phyloP scores from a whole-genome alignment of 2,888 invertebrate species.

The Sepioteuthis lessoniana region DNA sequence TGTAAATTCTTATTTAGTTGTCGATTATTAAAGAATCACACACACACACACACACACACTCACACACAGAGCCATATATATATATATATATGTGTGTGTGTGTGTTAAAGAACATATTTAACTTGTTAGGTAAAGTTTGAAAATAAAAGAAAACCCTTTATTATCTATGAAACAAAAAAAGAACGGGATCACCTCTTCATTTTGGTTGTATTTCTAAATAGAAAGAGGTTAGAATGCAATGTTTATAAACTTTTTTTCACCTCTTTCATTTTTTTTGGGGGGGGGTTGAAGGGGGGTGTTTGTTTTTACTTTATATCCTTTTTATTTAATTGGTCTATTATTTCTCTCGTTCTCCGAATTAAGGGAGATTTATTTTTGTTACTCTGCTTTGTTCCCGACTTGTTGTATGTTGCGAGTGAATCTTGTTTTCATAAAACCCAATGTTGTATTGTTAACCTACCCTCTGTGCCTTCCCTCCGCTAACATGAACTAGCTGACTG shows the following conservation, averaged over 20 bases:
- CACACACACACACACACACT: neutral
- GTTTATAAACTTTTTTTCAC: neutral
- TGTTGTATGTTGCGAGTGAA: constrained; percentile 23
- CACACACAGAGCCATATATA: too few species aligned
- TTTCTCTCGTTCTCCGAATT: neutral
- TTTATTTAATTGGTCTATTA: neutral
- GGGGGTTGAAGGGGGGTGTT: too few species aligned
- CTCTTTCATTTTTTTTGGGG: too few species aligned
- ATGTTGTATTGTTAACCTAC: constrained; percentile 10
- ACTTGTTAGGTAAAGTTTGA: neutral
- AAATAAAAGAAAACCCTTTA: neutral
- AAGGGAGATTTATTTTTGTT: constrained; percentile 23
- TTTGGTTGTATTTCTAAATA: neutral
- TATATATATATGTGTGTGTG: too few species aligned
- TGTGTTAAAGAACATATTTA: neutral
- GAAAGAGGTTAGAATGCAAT: neutral
- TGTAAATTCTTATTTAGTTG: too few species aligned
- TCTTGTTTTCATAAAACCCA: constrained; percentile 18
- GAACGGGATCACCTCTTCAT: constrained; percentile 2
- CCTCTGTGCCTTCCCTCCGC: constrained; percentile 15
- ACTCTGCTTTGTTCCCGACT: neutral
- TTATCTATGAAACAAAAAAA: neutral
- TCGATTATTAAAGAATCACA: neutral
- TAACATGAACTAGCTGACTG: constrained; percentile 6
- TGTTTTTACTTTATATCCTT: neutral